phyloP scores from a whole-genome alignment of 1,140 invertebrate genomes.

The Neocloeon triangulifer region DNA sequence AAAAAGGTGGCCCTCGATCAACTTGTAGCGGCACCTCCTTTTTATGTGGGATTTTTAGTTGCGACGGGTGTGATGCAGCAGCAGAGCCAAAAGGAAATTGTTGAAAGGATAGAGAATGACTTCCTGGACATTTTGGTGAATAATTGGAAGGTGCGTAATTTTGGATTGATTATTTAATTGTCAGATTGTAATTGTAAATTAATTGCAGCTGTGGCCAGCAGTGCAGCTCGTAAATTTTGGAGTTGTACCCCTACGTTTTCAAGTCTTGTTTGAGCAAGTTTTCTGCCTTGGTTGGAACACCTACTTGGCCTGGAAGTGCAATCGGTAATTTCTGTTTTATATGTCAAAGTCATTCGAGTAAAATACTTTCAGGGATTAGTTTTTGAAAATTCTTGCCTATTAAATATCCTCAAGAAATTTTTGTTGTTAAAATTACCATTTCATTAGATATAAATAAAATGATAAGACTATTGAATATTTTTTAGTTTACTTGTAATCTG shows the following conservation, averaged over 20 bases:
- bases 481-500: too few relatives aligned
- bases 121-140: slow-evolving; percentile 2
- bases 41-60: slow-evolving; percentile 1
- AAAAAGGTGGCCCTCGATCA: slow-evolving; percentile 4
- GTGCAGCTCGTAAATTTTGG: slow-evolving; percentile 5
- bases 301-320: slow-evolving; percentile 4
- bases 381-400: too few relatives aligned
- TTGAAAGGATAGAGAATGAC: not conserved
- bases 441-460: too few relatives aligned
- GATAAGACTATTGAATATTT: too few relatives aligned
- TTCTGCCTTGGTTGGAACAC: slow-evolving; percentile 2
- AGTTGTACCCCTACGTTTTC: slow-evolving; percentile 3
- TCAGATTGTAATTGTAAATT: too few relatives aligned
- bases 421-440: too few relatives aligned
- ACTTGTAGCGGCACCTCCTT: slow-evolving; percentile 1
- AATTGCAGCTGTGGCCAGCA: slow-evolving; percentile 2
- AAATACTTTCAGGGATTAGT: too few relatives aligned
- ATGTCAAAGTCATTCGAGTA: too few relatives aligned
- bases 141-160: slow-evolving; percentile 3
- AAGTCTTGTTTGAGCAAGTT: slow-evolving; percentile 4
- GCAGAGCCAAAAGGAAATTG: not conserved
- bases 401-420: too few relatives aligned
- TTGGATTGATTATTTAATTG: too few relatives aligned
- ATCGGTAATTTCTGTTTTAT: too few relatives aligned
- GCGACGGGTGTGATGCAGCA: slow-evolving; percentile 1